Base-by-base conservation (phyloP, 2,888 invertebrate genomes). In the Drosophila yooni region DNA sequence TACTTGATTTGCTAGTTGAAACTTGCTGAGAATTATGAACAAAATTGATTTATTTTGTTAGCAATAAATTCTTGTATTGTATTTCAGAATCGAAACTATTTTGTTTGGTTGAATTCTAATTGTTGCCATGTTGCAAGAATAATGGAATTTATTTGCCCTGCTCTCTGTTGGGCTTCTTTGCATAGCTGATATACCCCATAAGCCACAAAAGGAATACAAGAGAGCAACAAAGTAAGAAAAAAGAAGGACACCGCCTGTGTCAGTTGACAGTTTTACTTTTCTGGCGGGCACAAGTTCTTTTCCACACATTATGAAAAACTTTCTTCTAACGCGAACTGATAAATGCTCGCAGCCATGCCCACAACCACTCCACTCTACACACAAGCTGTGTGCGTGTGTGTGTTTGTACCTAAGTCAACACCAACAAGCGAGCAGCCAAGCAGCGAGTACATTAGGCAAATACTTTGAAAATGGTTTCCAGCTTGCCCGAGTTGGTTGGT, bases 251-350 rank as follows among this genome's bases (percentile, higher is more conserved):
- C 66, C 56, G 80, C 69, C 71, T 75, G 80, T 80, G 80, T 80
- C 80, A 76, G 81, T 79, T 82, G 82, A 82, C 73, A 82, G 82
- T 83, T 83, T 80, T 76, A 75, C 64, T 70, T 75, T 79, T 60
- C 31, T 54, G 65, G 60, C 63, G 74, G 29, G 66, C 54, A 64
- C 70, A 79, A 79, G 79, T 81, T 83, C 79, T 82, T 83, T 84
- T 72, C 78, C 83, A 82, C 84, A 86, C 84, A 82, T 84, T 84
- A 86, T 83, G 78, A 82, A 82, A 83, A 84, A 84, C 75, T 84
- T 84, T 86, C 81, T 73, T 70, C 66, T 62, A 77, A 67, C 72
- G 71, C 70, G 62, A 81, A 69, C 73, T 86, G 85, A 82, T 86
- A 88, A 83, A 78, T 75, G 69, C 58, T 70, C 11, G 50, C 43